phyloP scores from a whole-genome alignment of 1,140 invertebrate genomes.

The Drosophila novamexicana region DNA sequence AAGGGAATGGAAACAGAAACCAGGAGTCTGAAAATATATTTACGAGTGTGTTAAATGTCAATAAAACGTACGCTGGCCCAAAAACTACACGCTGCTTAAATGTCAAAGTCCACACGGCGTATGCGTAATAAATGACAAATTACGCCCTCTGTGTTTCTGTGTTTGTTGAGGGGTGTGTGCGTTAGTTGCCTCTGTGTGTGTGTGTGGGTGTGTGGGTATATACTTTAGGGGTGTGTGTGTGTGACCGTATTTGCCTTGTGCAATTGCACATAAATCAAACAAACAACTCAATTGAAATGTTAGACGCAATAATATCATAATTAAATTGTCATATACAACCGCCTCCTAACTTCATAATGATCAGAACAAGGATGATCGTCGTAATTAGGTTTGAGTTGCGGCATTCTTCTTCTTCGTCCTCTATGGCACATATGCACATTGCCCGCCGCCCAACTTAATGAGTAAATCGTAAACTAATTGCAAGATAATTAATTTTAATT shows the following conservation, averaged over 20 bases:
- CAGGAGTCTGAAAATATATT: slow-evolving; percentile 10
- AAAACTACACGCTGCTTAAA: slow-evolving; percentile 59
- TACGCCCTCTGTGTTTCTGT: slow-evolving; percentile 14
- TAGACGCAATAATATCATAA: slow-evolving; percentile 76
- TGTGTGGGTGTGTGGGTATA: slow-evolving; percentile 24
- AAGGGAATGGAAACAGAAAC: background rate
- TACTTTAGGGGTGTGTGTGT: slow-evolving; percentile 29
- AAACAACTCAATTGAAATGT: slow-evolving; percentile 80
- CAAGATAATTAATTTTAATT: slow-evolving; percentile 83
- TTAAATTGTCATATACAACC: slow-evolving; percentile 68
- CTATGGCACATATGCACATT: background rate
- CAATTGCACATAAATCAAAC: slow-evolving; percentile 81
- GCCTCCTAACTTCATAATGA: slow-evolving; percentile 6
- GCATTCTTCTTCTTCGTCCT: too few relatives aligned
- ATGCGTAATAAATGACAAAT: slow-evolving; percentile 75
- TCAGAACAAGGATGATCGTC: background rate
- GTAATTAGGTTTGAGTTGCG: background rate
- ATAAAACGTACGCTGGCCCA: slow-evolving; percentile 57
- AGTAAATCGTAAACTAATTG: slow-evolving; percentile 83
- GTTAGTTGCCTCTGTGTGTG: slow-evolving; percentile 2
- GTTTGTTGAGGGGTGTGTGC: background rate
- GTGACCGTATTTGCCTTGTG: slow-evolving; percentile 59
- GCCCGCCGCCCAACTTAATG: slow-evolving; percentile 58
- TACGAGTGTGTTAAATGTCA: slow-evolving; percentile 68
- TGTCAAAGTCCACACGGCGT: slow-evolving; percentile 66